Conservation (phyloP, 2,888 invertebrate genomes). For the Empis stercorea region DNA sequence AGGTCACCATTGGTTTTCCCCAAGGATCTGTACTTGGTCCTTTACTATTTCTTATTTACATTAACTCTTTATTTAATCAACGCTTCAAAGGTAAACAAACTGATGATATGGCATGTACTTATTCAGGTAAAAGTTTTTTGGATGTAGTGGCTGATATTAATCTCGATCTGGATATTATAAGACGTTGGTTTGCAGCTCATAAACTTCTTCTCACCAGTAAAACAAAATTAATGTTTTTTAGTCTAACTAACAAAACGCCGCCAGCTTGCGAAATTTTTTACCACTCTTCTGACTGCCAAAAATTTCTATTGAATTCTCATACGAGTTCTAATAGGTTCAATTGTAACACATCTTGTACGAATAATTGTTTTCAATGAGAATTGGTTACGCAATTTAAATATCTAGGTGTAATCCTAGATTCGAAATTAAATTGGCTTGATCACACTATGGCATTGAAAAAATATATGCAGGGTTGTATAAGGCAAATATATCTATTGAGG, state of each 20-base stretch:
- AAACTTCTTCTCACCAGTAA: slow-evolving; percentile 3
- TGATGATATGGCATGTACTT: slow-evolving; percentile 2
- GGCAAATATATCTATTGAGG: too few species aligned
- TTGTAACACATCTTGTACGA: not conserved
- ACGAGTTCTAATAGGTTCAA: not conserved
- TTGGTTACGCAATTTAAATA: not conserved
- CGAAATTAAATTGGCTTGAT: too few species aligned
- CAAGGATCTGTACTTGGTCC: slow-evolving; percentile 3
- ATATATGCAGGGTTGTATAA: too few species aligned
- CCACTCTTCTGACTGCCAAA: too few species aligned
- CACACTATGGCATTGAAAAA: too few species aligned
- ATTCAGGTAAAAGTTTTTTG: not conserved
- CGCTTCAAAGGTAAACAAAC: not conserved
- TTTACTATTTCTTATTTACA: slow-evolving; percentile 3
- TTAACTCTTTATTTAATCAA: too few species aligned
- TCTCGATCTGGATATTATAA: slow-evolving; percentile 1
- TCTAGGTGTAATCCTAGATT: not conserved
- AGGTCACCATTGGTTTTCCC: not conserved
- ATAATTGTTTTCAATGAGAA: not conserved
- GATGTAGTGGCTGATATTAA: slow-evolving; percentile 1
- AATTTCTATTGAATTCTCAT: not conserved
- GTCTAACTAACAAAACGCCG: not conserved
- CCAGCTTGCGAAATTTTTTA: not conserved
- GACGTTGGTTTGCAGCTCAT: slow-evolving; percentile 4
- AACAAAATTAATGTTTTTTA: slow-evolving; percentile 2